phyloP scores from a whole-genome alignment of 2,888 invertebrate species.

The Zele albiditarsus region DNA sequence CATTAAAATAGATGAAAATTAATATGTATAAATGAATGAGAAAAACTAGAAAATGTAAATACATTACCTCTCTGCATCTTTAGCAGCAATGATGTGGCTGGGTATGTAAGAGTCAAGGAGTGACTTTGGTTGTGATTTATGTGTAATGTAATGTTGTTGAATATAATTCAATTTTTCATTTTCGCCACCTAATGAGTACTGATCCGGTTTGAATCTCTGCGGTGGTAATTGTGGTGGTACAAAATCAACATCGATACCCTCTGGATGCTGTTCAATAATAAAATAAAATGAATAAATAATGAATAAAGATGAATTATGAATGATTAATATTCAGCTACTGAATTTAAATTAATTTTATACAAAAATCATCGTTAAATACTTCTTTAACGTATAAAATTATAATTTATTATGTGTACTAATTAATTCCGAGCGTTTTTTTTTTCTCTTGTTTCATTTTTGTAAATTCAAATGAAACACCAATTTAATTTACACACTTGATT shows the following conservation, averaged over 20 bases:
- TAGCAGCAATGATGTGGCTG: constrained; percentile 67
- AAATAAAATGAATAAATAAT: constrained; percentile 14
- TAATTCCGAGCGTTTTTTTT: not conserved
- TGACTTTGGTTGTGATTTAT: constrained; percentile 69
- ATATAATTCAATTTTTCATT: constrained; percentile 54
- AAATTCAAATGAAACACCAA: not conserved
- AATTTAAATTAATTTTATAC: not conserved
- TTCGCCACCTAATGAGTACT: constrained; percentile 53
- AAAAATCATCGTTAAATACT: not conserved
- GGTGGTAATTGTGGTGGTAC: constrained; percentile 60
- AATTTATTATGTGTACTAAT: no score
- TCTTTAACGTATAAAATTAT: not conserved
- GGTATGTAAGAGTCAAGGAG: constrained; percentile 75
- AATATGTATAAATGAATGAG: not conserved
- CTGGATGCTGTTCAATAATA: constrained; percentile 51
- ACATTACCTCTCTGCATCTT: constrained; percentile 65
- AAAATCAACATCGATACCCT: constrained; percentile 53
- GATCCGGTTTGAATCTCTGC: constrained; percentile 58
- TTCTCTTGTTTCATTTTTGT: not conserved
- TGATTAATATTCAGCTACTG: not conserved
- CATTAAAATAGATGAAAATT: no score
- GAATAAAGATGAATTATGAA: not conserved
- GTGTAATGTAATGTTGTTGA: constrained; percentile 50
- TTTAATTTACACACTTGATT: constrained; percentile 1
- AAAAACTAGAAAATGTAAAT: not conserved